Evolutionary conservation across 2,888 invertebrate genomes (phyloP).

Genomic region (Apotomis capreana): DNA sequence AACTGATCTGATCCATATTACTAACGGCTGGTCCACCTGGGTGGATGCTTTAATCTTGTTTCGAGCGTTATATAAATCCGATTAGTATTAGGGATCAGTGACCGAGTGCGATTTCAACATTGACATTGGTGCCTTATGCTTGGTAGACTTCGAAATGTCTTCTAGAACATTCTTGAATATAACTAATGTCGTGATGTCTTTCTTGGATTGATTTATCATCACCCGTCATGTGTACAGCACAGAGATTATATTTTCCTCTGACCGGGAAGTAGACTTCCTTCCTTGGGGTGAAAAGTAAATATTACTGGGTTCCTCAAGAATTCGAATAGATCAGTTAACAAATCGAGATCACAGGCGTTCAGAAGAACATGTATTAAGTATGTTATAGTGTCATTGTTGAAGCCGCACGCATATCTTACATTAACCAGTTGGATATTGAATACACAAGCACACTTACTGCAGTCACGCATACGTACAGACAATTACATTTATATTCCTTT

Average conservation of each 20-base stretch:
- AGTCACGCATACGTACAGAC: slow-evolving; percentile 53
- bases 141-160: too few species aligned
- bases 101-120: slow-evolving; percentile 44
- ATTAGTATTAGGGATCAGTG: slow-evolving; percentile 35
- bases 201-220: too few species aligned
- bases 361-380: not conserved
- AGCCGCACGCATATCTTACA: slow-evolving; percentile 54
- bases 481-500: slow-evolving; percentile 40
- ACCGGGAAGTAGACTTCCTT: too few species aligned
- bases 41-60: slow-evolving; percentile 3
- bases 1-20: slow-evolving; percentile 28
- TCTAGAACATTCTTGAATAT: too few species aligned
- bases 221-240: too few species aligned
- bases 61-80: not conserved
- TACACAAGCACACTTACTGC: slow-evolving; percentile 63
- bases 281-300: too few species aligned
- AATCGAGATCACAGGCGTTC: not conserved
- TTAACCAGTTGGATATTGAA: slow-evolving; percentile 59
- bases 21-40: slow-evolving; percentile 11
- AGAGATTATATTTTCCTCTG: too few species aligned
- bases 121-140: slow-evolving; percentile 26
- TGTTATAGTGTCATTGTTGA: slow-evolving; percentile 46
- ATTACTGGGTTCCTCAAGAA: too few species aligned
- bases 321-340: not conserved
- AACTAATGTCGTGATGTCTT: too few species aligned